Evolutionary conservation across 1,140 invertebrate species (phyloP), one percentile per base, ranked within the genome.

Genomic region (Sinonovacula constricta): DNA sequence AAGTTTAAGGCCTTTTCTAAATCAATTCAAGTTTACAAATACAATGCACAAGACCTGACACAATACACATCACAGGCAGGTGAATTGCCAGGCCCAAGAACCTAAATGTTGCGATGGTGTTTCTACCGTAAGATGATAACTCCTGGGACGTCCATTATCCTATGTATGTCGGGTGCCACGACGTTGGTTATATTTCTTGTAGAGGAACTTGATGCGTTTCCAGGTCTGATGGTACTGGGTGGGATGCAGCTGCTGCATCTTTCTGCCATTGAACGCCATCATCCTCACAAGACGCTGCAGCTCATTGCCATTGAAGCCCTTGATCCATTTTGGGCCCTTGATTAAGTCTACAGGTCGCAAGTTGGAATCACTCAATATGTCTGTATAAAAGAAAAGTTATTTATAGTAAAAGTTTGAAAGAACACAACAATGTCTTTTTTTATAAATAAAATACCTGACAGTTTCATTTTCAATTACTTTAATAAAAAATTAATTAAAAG

Each of bases 291-390:
- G 63, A 7, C 88, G 66, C 71, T 89, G 86, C 33, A 88, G 69
- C 92, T 99, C 97, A 89, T 96, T 95, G 1, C 96, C 97, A n/a
- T 92, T 92, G 30, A 97, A 94, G n/a, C 72, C 97, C 86, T 95
- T 93, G 18, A 99, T 91, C 97, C 97, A 98, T 0, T 91, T 87
- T 0, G 97, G 97, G 14, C 97, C 93, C 81, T 94, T 94, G 81
- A 97, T 97, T 1, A 97, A 85, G 86, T 93, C 94, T 0, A 94
- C 94, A 0, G 97, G 97, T 91, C 97, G 94, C 31, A 98, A 79
- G 12, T 93, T 93, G 60, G 95, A 95, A 88, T 95, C 94, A 1
- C 97, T 97, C 33, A 98, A 92, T 65, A 98, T 98, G 91, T 98
- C 92, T 92, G 79, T 15, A 83, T 81, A 70, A 28, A 54, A 74